Conservation (phyloP, 2,113 vertebrate genomes). For the Harpagus bidentatus region DNA sequence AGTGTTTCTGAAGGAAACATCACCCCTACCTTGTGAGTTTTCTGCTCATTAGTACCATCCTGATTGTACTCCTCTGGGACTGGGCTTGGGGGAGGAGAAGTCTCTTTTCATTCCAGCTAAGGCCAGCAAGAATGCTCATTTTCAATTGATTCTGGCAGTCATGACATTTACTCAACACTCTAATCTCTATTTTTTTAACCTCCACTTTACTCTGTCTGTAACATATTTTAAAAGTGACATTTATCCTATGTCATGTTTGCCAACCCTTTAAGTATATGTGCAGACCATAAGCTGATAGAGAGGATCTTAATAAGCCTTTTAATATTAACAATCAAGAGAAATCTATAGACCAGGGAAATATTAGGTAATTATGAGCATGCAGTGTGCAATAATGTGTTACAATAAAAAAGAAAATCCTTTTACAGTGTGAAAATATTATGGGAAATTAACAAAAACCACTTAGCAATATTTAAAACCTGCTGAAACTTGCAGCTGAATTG, state of each 20-base stretch:
- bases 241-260: constrained; percentile 60
- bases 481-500: not conserved
- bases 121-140: constrained; percentile 49
- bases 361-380: constrained; percentile 16
- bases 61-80: constrained; percentile 37
- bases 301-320: constrained; percentile 37
- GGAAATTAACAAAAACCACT: constrained; percentile 26
- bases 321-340: constrained; percentile 41
- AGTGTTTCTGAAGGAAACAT: constrained; percentile 61
- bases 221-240: constrained; percentile 68
- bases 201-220: constrained; percentile 46
- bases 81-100: constrained; percentile 3
- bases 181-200: constrained; percentile 65
- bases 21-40: constrained; percentile 54
- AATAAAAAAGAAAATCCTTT: constrained; percentile 44
- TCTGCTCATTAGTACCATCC: constrained; percentile 64
- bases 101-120: constrained; percentile 31
- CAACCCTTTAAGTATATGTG: constrained; percentile 26
- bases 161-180: constrained; percentile 58
- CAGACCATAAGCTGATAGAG: constrained; percentile 26
- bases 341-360: constrained; percentile 15
- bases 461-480: constrained; percentile 9
- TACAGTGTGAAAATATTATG: constrained; percentile 49
- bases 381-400: not conserved
- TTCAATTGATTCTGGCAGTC: constrained; percentile 57